Percentiles rank a stretch among this genome's conserved stretches.
These are phyloP conservation scores for Drosophila pseudotakahashii DNA, from an alignment of 2,888 invertebrate genomes.

Conservation along the genomic window DNA sequence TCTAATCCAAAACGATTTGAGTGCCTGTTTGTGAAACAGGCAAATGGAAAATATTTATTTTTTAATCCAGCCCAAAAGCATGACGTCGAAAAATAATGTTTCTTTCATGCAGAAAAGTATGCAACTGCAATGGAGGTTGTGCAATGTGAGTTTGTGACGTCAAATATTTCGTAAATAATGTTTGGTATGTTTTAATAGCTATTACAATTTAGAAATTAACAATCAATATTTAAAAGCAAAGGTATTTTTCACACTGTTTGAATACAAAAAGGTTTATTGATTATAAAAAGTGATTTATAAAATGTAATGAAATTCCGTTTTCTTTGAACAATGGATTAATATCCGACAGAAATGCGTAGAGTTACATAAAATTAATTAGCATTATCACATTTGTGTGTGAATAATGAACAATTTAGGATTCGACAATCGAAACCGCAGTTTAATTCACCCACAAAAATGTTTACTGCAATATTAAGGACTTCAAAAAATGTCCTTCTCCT, in stretches of 20 bases:
- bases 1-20: conserved; percentile 21
- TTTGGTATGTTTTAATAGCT: too few species aligned
- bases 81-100: conserved; percentile 16
- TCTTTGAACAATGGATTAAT: neutral
- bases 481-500: neutral
- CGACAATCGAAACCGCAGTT: neutral
- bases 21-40: conserved; percentile 25
- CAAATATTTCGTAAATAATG: neutral
- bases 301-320: neutral
- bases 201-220: too few species aligned
- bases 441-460: neutral
- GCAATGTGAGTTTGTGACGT: neutral
- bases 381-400: too few species aligned
- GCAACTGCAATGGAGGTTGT: neutral
- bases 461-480: neutral
- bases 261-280: too few species aligned
- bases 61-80: conserved; percentile 26
- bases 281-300: too few species aligned
- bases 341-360: too few species aligned
- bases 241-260: too few species aligned
- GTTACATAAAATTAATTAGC: too few species aligned
- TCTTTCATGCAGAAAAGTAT: conserved; percentile 30
- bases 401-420: neutral
- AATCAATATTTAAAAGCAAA: too few species aligned
- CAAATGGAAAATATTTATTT: conserved; percentile 14